A percentile compares a stretch with the other conserved stretches of the same genome.
Evolutionary conservation across 2,113 vertebrate genomes (phyloP).

Genomic region (Ramphastos sulfuratus): DNA sequence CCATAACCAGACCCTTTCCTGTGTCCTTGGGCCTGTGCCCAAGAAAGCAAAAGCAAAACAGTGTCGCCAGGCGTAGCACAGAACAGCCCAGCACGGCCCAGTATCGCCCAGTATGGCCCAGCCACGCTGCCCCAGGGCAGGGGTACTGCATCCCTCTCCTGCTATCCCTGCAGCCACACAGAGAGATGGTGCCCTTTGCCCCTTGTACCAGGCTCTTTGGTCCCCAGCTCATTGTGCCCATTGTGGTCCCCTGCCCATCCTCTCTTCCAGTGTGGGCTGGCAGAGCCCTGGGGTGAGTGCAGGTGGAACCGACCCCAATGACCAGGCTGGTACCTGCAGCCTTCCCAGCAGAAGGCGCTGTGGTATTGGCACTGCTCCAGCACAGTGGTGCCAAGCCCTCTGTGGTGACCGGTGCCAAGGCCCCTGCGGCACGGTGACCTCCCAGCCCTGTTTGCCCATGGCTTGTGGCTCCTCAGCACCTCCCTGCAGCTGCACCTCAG

Average conservation of each 20-base stretch:
- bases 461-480: background rate
- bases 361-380: accelerated
- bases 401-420: accelerated
- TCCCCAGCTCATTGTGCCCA: accelerated
- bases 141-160: too few species aligned
- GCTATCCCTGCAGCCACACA: background rate
- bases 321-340: accelerated
- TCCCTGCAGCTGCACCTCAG: background rate
- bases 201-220: accelerated
- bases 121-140: accelerated
- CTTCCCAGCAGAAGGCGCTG: background rate
- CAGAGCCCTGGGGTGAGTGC: background rate
- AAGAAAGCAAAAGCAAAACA: background rate
- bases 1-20: background rate
- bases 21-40: background rate
- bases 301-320: background rate
- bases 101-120: background rate
- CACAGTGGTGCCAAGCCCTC: accelerated
- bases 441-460: background rate
- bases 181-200: accelerated
- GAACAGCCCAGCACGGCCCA: background rate
- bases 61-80: background rate
- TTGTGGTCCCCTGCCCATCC: accelerated
- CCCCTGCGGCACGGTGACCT: accelerated
- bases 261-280: accelerated